A percentile compares a stretch with the other conserved stretches of the same genome.
Evolutionary conservation across 1,140 invertebrate species (phyloP).

Genomic region (Lordiphosa collinella): DNA sequence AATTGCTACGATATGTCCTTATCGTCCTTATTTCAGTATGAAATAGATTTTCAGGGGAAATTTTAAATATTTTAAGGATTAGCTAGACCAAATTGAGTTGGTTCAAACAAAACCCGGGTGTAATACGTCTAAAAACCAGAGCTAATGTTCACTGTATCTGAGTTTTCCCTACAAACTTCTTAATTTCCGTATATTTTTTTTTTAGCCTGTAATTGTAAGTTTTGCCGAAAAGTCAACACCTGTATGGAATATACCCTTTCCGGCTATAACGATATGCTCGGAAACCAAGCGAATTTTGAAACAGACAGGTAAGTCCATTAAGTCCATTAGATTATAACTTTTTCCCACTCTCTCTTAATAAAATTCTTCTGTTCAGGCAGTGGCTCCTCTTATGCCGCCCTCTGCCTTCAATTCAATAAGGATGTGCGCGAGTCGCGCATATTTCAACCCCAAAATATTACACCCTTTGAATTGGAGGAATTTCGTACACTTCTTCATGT

Average conservation of each 20-base stretch:
- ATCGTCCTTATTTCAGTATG: too few relatives aligned
- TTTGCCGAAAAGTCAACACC: slow-evolving; percentile 82
- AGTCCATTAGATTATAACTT: neutral
- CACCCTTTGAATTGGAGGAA: slow-evolving; percentile 82
- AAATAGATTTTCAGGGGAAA: too few relatives aligned
- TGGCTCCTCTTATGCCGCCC: slow-evolving; percentile 31
- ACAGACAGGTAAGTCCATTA: slow-evolving; percentile 18
- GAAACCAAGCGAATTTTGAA: slow-evolving; percentile 78
- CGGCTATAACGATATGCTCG: slow-evolving; percentile 82
- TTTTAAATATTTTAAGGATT: too few relatives aligned
- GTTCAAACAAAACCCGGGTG: too few relatives aligned
- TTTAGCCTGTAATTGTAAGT: slow-evolving; percentile 83
- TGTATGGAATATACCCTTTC: slow-evolving; percentile 82
- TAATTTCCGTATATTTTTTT: too few relatives aligned
- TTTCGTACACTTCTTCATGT: slow-evolving; percentile 68
- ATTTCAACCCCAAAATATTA: slow-evolving; percentile 81
- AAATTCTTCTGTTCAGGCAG: slow-evolving; percentile 10
- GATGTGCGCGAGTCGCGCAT: slow-evolving; percentile 78
- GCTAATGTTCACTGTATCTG: too few relatives aligned
- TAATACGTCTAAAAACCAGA: too few relatives aligned
- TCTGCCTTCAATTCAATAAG: slow-evolving; percentile 35
- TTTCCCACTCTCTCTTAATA: too few relatives aligned
- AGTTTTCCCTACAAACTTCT: too few relatives aligned
- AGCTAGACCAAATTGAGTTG: too few relatives aligned
- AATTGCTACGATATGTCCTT: too few relatives aligned